Evolutionary conservation across 35 echinoderm and acorn worm genomes (phyloP).

Genomic region (Apostichopus californicus): DNA sequence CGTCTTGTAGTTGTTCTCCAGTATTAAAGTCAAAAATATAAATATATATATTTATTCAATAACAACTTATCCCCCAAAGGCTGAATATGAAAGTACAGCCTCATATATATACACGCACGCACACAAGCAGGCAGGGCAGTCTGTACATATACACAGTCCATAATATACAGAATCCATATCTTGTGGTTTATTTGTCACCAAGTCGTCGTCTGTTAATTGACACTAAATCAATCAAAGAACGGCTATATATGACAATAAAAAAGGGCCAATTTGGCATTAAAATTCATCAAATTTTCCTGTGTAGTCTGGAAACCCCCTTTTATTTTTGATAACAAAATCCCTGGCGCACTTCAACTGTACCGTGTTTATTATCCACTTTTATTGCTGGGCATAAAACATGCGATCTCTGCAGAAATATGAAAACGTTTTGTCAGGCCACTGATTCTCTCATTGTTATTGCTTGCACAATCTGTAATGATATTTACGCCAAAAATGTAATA

Average conservation of each 20-base stretch:
- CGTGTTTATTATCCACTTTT: constrained; percentile 1
- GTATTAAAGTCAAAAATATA: too few relatives aligned
- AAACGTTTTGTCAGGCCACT: not conserved
- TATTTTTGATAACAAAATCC: not conserved
- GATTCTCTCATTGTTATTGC: constrained; percentile 4
- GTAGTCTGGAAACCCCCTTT: constrained; percentile 8
- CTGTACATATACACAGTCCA: too few relatives aligned
- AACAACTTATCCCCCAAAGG: too few relatives aligned
- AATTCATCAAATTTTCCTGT: constrained; percentile 34
- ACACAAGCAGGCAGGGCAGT: too few relatives aligned
- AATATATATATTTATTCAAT: too few relatives aligned
- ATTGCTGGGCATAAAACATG: constrained; percentile 2
- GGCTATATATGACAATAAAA: constrained; percentile 45
- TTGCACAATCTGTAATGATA: not conserved
- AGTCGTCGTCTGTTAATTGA: constrained; percentile 19
- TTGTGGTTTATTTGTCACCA: constrained; percentile 38
- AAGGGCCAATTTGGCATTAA: constrained; percentile 37
- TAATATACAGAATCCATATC: not conserved
- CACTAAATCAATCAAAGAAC: constrained; percentile 32
- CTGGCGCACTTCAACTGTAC: not conserved
- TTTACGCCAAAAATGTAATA: not conserved
- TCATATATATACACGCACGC: too few relatives aligned
- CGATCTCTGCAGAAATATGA: constrained; percentile 13
- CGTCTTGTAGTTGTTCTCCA: too few relatives aligned
- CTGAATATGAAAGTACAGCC: too few relatives aligned